phyloP scores from a whole-genome alignment of 2,797 vertebrate genomes.

The Stomatorhinus walkeri region DNA sequence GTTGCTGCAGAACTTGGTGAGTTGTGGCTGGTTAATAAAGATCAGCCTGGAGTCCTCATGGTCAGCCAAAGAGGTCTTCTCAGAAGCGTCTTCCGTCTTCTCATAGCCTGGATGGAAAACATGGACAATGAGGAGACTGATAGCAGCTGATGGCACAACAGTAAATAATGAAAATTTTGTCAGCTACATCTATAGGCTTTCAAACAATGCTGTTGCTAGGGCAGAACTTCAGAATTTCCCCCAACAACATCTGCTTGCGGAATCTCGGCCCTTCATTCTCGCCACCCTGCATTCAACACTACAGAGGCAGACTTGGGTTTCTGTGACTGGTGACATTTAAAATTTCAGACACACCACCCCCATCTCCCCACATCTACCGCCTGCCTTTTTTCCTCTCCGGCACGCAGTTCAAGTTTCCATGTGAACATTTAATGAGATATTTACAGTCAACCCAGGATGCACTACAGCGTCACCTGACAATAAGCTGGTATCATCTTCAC shows the following conservation, averaged over 20 bases:
- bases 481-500: background rate
- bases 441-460: background rate
- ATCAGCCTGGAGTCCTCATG: conserved; percentile 88
- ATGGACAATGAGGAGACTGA: background rate
- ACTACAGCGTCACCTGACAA: background rate
- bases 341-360: background rate
- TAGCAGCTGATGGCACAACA: background rate
- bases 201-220: background rate
- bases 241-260: background rate
- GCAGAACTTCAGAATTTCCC: background rate
- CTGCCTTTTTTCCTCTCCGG: background rate
- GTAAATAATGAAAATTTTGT: background rate
- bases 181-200: background rate
- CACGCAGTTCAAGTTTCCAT: background rate
- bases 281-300: background rate
- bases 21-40: conserved; percentile 90
- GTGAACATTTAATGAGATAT: conserved; percentile 14
- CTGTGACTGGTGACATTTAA: conserved; percentile 9
- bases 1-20: conserved; percentile 94
- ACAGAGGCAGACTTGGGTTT: background rate
- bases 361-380: background rate
- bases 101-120: conserved; percentile 76
- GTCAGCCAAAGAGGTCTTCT: conserved; percentile 91
- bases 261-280: background rate
- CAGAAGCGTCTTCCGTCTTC: conserved; percentile 87